Base-by-base conservation (phyloP, 2,797 vertebrate species). In the Pelochelys cantorii region DNA sequence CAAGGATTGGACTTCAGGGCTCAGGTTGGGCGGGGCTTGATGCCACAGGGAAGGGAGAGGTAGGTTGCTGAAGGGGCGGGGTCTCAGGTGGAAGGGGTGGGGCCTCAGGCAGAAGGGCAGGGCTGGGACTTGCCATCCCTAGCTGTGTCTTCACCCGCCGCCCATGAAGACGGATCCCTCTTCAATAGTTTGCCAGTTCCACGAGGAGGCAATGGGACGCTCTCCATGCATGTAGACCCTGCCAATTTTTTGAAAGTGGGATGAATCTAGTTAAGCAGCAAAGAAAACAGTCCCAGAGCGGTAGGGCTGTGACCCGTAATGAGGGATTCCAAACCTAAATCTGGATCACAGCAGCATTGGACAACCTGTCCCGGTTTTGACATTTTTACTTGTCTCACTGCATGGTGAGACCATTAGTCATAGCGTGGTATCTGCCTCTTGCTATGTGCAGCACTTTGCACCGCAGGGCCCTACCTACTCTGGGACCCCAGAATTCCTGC, bases 351-450 rank as follows among this genome's bases (percentile, higher is more conserved):
- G 37, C 42, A 11, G 12, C 8, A 7, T 3, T 27, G 37, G 3
- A 48, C 48, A 75, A 27, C 42, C 74, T 52, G 42, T 29, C 74
- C 48, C 25, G 3, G 42, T 14, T 75, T 75, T 75, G 27, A 48
- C 42, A 52, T 81, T 86, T 68, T 57, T 2, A 14, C 17, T 4
- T 20, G 18, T 80, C 20, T 85, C 93, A 57, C 52, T 79, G 18
- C 29, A 31, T 54, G 82, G 68, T 56, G 53, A 25, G 65, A 75
- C 55, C 12, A 77, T 79, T 59, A 85, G 1, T 48, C 82, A 62
- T 3, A 56, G 1, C 29, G n/a, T 81, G 1, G 85, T 56, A 83
- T 0, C n/a, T 0, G 79, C 74, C 22, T 89, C 27, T 7, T 3
- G 1, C 7, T 4, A 25, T 3, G 0, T 53, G 10, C 57, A 27